A percentile compares a stretch with the other conserved stretches of the same genome.
Conservation (phyloP, 2,888 invertebrate species). For the Silvanus unidentatus region DNA sequence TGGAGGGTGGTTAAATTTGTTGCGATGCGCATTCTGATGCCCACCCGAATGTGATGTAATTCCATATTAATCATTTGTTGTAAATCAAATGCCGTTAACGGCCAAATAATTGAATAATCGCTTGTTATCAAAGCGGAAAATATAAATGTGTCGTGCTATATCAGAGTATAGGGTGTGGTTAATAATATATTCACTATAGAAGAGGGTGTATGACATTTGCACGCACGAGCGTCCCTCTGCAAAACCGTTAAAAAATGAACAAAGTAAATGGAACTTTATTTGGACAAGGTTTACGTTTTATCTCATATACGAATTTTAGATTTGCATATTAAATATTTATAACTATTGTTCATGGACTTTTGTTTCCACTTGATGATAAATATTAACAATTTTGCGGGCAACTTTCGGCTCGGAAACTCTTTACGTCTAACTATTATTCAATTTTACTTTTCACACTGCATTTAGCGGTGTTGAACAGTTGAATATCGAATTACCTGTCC, state of each 20-base stretch:
- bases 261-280: conserved; percentile 15
- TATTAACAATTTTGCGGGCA: not conserved
- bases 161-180: conserved; percentile 25
- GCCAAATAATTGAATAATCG: conserved; percentile 31
- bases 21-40: too few relatives aligned
- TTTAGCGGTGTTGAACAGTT: too few relatives aligned
- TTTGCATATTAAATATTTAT: conserved; percentile 12
- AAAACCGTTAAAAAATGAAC: conserved; percentile 19
- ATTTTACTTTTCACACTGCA: too few relatives aligned
- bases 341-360: conserved; percentile 1
- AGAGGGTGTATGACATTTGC: conserved; percentile 24
- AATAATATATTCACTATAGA: conserved; percentile 27
- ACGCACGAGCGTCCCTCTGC: conserved; percentile 20
- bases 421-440: too few relatives aligned
- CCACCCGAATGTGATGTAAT: too few relatives aligned
- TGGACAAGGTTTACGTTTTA: conserved; percentile 14
- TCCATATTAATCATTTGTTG: too few relatives aligned
- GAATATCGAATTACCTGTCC: too few relatives aligned
- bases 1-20: too few relatives aligned
- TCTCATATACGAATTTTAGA: conserved; percentile 11
- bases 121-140: conserved; percentile 30
- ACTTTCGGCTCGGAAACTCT: too few relatives aligned
- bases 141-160: conserved; percentile 30
- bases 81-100: conserved; percentile 16
- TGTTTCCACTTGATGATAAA: not conserved